phyloP scores from a whole-genome alignment of 2,113 vertebrate genomes.

The Mystacornis crossleyi region DNA sequence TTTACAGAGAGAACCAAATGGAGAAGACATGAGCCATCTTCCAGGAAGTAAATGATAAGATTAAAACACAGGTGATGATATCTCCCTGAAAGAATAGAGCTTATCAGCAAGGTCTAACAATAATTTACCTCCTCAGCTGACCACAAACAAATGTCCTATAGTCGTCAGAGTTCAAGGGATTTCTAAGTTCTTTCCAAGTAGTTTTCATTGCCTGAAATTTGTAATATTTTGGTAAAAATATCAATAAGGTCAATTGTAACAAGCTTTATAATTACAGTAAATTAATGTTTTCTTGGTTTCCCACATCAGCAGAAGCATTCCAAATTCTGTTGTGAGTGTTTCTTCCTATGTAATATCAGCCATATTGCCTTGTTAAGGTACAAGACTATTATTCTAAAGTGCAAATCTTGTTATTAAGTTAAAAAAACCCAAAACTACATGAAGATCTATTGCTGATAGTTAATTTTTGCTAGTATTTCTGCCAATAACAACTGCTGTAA shows the following conservation, averaged over 20 bases:
- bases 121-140: neutral
- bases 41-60: neutral
- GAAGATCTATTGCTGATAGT: neutral
- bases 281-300: neutral
- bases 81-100: neutral
- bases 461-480: neutral
- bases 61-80: neutral
- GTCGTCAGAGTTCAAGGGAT: neutral
- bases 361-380: neutral
- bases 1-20: neutral
- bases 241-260: neutral
- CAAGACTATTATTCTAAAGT: neutral
- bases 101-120: neutral
- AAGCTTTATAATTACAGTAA: neutral
- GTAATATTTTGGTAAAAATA: neutral
- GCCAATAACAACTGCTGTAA: neutral
- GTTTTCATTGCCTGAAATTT: neutral
- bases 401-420: neutral
- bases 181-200: neutral
- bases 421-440: neutral
- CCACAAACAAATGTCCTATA: neutral
- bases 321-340: neutral
- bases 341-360: neutral
- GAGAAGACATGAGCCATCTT: neutral
- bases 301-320: neutral